These are phyloP conservation scores for Acomys russatus DNA, from an alignment of 2,797 vertebrate species.

Conservation along the genomic window DNA sequence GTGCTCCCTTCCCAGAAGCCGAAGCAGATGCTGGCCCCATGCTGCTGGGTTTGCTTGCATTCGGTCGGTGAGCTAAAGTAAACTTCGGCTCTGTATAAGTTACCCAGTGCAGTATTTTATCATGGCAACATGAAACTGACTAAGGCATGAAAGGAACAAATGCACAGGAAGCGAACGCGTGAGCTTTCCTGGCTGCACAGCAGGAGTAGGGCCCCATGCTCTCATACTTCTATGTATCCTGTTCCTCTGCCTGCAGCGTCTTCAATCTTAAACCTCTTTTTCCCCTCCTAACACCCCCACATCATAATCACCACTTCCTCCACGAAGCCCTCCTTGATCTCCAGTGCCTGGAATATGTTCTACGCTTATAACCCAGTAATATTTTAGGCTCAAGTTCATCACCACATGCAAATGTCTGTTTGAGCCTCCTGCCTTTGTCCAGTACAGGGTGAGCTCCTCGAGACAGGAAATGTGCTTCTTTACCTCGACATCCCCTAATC, in stretches of 20 bases:
- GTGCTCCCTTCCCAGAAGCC: not conserved
- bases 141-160: not conserved
- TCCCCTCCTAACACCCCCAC: not conserved
- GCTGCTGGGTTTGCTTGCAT: not conserved
- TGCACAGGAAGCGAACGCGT: too few species aligned
- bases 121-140: not conserved
- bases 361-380: not conserved
- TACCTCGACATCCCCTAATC: not conserved
- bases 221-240: not conserved
- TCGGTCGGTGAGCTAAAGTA: not conserved
- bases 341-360: not conserved
- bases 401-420: not conserved
- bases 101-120: not conserved
- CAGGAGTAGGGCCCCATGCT: not conserved
- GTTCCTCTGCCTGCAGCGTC: not conserved
- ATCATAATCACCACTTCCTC: not conserved
- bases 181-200: not conserved
- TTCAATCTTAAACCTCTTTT: not conserved
- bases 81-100: not conserved
- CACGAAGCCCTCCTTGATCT: conserved; percentile 13
- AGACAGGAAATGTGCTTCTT: not conserved
- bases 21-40: not conserved
- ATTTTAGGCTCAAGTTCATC: not conserved
- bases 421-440: not conserved
- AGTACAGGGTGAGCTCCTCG: not conserved